Percentiles rank a stretch among this genome's conserved stretches.
Conservation (phyloP, 2,113 vertebrate genomes). For the Rhinoptilus africanus region DNA sequence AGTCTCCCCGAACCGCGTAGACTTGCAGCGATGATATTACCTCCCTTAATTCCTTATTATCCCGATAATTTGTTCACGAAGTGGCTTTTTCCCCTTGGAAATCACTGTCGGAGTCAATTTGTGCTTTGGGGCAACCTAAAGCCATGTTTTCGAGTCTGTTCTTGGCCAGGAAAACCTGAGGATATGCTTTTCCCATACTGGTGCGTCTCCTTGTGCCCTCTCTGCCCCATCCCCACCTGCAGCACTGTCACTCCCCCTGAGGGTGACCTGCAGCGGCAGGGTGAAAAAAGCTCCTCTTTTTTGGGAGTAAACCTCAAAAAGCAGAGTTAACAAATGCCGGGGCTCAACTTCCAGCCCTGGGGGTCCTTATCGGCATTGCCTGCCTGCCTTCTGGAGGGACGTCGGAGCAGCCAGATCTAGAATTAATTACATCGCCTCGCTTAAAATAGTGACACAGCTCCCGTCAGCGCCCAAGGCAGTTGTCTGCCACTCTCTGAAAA, state of each 20-base stretch:
- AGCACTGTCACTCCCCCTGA: fast-evolving
- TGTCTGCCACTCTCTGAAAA: not conserved
- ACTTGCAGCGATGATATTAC: not conserved
- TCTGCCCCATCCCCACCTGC: not conserved
- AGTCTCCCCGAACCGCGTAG: not conserved
- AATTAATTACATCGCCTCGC: not conserved
- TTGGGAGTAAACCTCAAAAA: not conserved
- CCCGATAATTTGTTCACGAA: not conserved
- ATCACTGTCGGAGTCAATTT: not conserved
- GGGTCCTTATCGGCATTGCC: not conserved
- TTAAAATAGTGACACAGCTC: not conserved
- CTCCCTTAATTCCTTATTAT: not conserved
- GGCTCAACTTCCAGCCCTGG: not conserved
- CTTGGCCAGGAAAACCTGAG: not conserved
- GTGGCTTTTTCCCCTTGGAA: not conserved
- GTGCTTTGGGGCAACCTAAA: not conserved
- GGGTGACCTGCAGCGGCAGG: not conserved
- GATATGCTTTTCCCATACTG: not conserved
- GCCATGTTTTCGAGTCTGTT: not conserved
- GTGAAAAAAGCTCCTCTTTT: not conserved
- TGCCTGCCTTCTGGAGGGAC: not conserved
- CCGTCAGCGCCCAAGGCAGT: not conserved
- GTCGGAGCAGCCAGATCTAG: not conserved
- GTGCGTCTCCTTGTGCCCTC: fast-evolving
- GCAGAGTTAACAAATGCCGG: not conserved